Evolutionary conservation across 2,888 invertebrate genomes (phyloP).

Genomic region (Poecilobothrus nobilitatus): DNA sequence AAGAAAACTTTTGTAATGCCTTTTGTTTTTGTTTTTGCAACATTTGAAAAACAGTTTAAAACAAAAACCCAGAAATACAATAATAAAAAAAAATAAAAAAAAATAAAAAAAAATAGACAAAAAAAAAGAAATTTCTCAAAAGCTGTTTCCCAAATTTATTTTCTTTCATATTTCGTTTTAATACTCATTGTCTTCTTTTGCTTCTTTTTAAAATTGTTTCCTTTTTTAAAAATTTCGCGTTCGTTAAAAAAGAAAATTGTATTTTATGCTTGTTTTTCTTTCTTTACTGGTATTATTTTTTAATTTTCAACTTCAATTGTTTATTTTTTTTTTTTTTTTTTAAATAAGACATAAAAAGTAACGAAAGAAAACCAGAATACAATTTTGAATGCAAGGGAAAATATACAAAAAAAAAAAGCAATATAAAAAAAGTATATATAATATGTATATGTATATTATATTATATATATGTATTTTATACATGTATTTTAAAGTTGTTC

Average conservation of each 20-base stretch:
- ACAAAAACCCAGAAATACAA: not conserved
- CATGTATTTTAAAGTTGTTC: too few species aligned
- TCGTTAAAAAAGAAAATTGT: too few species aligned
- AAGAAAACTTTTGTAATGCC: not conserved
- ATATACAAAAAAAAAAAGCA: not conserved
- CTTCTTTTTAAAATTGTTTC: not conserved
- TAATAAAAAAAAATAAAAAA: too few species aligned
- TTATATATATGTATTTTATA: too few species aligned
- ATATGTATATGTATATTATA: not conserved
- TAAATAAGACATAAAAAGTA: not conserved
- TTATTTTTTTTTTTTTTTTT: not conserved
- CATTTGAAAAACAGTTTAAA: too few species aligned
- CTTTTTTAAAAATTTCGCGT: too few species aligned
- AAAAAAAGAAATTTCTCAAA: not conserved
- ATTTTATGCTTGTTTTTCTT: not conserved
- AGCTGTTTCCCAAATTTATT: too few species aligned
- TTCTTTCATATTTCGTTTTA: not conserved
- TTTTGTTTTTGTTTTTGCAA: too few species aligned
- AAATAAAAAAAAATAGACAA: too few species aligned
- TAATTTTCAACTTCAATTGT: conserved; percentile 6
- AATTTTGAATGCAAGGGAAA: not conserved
- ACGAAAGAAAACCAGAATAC: not conserved
- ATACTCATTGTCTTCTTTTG: not conserved
- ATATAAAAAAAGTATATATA: not conserved
- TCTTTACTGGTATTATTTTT: not conserved